These are phyloP conservation scores for Hystrix cristata DNA, from an alignment of 2,113 vertebrate genomes.

Conservation along the genomic window DNA sequence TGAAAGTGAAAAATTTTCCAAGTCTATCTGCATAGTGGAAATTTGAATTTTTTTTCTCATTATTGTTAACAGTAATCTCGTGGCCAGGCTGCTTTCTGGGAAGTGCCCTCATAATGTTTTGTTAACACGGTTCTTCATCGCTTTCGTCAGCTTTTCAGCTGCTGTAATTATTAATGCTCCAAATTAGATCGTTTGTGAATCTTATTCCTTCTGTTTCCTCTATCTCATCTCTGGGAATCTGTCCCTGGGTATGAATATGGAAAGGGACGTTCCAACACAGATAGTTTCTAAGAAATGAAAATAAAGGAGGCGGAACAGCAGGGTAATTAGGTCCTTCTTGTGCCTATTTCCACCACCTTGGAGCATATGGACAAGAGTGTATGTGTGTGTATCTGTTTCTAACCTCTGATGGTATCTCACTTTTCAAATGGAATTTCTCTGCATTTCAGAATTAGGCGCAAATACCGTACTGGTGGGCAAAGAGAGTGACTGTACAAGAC, in stretches of 20 bases:
- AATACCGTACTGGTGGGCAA: background rate
- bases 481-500: background rate
- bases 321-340: no score
- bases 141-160: constrained; percentile 78
- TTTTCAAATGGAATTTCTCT: constrained; percentile 46
- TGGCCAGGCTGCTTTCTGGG: constrained; percentile 72
- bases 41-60: constrained; percentile 80
- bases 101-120: constrained; percentile 73
- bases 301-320: constrained; percentile 39
- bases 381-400: background rate
- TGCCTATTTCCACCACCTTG: background rate
- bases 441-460: constrained; percentile 22
- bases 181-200: constrained; percentile 84
- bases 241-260: background rate
- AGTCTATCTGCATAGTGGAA: constrained; percentile 71
- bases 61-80: constrained; percentile 71
- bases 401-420: constrained; percentile 10
- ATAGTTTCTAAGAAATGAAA: constrained; percentile 63
- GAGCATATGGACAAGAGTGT: background rate
- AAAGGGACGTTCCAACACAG: constrained; percentile 37
- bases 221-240: constrained; percentile 71
- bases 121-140: constrained; percentile 50
- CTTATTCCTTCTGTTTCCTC: constrained; percentile 73
- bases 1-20: constrained; percentile 78
- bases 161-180: constrained; percentile 78